Evolutionary conservation across 2,113 vertebrate species (phyloP), one percentile per base, ranked within the genome.

Genomic region (Daphoenositta chrysoptera): DNA sequence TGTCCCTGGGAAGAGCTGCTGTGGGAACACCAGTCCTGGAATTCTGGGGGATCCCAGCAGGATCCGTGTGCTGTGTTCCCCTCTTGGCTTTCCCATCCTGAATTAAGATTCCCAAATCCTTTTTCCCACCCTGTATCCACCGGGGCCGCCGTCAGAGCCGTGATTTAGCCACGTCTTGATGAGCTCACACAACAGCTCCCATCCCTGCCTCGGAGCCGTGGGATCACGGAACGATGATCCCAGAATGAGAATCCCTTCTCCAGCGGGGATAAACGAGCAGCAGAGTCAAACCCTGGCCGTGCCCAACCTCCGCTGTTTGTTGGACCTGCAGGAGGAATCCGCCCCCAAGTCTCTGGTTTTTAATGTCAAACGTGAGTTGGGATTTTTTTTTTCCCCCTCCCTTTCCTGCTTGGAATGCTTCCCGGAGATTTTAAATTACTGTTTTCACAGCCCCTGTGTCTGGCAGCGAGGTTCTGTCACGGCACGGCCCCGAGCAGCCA

Each of bases 131-230:
- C n/a, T n/a, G n/a, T n/a, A n/a, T n/a, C n/a, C n/a, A n/a, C n/a
- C 2, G 8, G 42, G 26, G 71, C 10, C 21, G 9, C 33, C 5
- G 21, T 7, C 33, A 14, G 56, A 57, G 56, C 56, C 3, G 40
- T 18, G 73, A 64, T 15, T 66, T 6, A 50, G 20, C 28, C 40
- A 0, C 3, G 22, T 33, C 51, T 31, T 20, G 48, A 35, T 4
- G 51, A 8, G 6, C 70, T 57, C 39, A 16, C 42, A 11, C 3
- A 1, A 1, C 44, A 2, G 53, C 40, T 71, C 58, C 10, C 28
- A 40, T 1, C 28, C 0, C 21, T 0, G 39, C 2, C 3, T 15
- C 3, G 3, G 35, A 23, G 42, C 72, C 12, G 26, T 4, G 13
- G 45, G 53, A 77, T 53, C 48, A 5, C 19, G 7, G 20, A 15